Evolutionary conservation across 2,888 invertebrate species (phyloP).

Genomic region (Argynnis bischoffii): DNA sequence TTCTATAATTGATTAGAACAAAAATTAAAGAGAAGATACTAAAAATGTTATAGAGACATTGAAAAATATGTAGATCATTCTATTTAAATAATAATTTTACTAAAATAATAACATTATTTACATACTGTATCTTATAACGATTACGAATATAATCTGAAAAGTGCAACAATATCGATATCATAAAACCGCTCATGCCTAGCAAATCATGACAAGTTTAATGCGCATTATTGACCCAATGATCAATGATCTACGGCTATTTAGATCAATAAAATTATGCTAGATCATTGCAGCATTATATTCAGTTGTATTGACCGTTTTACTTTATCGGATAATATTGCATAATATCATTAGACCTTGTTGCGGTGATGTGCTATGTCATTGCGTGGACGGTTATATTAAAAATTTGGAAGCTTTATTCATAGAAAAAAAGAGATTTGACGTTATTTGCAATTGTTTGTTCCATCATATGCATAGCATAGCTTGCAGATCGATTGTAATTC

Average conservation of each 20-base stretch:
- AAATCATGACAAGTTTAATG: conserved; percentile 63
- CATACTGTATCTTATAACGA: no score
- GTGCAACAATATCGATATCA: conserved; percentile 33
- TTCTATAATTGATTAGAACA: no score
- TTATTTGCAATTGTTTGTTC: background rate
- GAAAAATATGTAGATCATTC: no score
- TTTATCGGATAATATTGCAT: conserved; percentile 44
- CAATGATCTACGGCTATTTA: conserved; percentile 77
- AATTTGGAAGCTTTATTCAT: conserved; percentile 21
- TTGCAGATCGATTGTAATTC: no score
- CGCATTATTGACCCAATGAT: conserved; percentile 75
- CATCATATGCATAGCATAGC: no score
- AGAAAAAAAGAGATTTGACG: background rate
- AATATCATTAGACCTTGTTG: conserved; percentile 34
- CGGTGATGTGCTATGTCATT: conserved; percentile 45
- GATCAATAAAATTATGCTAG: conserved; percentile 81
- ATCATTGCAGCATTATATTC: conserved; percentile 57
- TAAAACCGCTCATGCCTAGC: conserved; percentile 41
- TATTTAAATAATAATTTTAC: background rate
- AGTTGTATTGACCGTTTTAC: conserved; percentile 67
- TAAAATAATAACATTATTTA: background rate
- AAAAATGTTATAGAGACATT: no score
- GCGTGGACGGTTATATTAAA: conserved; percentile 41
- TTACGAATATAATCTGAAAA: background rate
- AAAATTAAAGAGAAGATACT: no score